Conservation (phyloP, 2,113 vertebrate species). For the Ibidorhyncha struthersii region DNA sequence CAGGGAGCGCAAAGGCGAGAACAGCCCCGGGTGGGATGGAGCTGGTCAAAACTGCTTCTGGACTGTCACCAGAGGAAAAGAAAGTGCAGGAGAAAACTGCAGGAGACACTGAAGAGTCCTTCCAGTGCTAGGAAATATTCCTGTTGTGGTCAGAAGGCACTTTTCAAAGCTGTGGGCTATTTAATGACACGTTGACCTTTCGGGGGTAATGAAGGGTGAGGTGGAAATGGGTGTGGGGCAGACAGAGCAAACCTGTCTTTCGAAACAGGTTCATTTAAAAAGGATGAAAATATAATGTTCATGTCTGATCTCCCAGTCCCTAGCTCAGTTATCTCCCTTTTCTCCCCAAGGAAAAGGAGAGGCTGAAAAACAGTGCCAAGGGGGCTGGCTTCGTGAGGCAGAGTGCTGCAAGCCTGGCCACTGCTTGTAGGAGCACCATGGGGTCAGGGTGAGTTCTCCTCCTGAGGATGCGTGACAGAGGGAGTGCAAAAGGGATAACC, state of each 20-base stretch:
- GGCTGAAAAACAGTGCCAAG: background rate
- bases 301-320: background rate
- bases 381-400: background rate
- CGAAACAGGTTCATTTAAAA: background rate
- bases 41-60: background rate
- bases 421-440: fast-evolving
- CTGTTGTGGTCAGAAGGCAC: background rate
- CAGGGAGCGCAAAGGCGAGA: background rate
- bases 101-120: background rate
- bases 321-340: background rate
- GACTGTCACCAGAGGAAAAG: background rate
- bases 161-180: background rate
- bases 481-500: background rate
- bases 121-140: background rate
- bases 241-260: background rate
- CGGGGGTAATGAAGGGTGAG: background rate
- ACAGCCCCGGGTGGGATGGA: background rate
- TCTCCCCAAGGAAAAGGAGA: background rate
- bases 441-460: background rate
- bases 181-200: background rate
- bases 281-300: background rate
- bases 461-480: background rate
- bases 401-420: background rate
- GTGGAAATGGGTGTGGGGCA: background rate
- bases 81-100: background rate